Conservation (phyloP, 2,888 invertebrate species). For the Dicyrtoma fusca region DNA sequence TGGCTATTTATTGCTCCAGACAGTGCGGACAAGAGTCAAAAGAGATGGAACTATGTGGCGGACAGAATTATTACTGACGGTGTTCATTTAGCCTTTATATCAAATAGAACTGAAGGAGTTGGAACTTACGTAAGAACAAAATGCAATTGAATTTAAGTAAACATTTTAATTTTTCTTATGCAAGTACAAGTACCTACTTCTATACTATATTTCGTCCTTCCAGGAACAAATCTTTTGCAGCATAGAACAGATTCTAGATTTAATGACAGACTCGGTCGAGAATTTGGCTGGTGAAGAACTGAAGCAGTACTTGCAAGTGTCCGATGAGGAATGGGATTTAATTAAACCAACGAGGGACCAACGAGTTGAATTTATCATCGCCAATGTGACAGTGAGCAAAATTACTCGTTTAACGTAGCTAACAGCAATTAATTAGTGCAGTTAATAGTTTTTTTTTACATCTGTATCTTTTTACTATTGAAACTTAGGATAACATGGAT, state of each 20-base stretch:
- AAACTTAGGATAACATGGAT: conserved; percentile 20
- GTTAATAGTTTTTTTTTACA: too few species aligned
- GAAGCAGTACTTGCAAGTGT: conserved; percentile 73
- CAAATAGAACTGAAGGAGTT: conserved; percentile 63
- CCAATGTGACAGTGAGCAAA: conserved; percentile 68
- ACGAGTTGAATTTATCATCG: conserved; percentile 68
- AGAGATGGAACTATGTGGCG: conserved; percentile 46
- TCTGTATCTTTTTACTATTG: too few species aligned
- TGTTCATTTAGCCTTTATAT: conserved; percentile 77
- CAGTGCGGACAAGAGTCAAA: conserved; percentile 59
- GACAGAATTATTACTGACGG: conserved; percentile 69
- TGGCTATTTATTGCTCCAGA: conserved; percentile 81
- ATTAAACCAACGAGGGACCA: conserved; percentile 73
- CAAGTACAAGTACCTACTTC: neutral
- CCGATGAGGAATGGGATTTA: conserved; percentile 84
- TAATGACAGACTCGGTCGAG: conserved; percentile 71
- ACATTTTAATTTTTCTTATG: too few species aligned
- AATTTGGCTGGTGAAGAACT: conserved; percentile 71
- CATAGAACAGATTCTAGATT: conserved; percentile 69
- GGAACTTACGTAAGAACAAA: conserved; percentile 23
- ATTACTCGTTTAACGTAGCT: too few species aligned
- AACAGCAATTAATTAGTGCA: too few species aligned
- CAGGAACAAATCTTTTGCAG: conserved; percentile 73
- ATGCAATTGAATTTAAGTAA: neutral
- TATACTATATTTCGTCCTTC: neutral